Evolutionary conservation across 2,113 vertebrate species (phyloP).

Genomic region (Tringa solitaria): DNA sequence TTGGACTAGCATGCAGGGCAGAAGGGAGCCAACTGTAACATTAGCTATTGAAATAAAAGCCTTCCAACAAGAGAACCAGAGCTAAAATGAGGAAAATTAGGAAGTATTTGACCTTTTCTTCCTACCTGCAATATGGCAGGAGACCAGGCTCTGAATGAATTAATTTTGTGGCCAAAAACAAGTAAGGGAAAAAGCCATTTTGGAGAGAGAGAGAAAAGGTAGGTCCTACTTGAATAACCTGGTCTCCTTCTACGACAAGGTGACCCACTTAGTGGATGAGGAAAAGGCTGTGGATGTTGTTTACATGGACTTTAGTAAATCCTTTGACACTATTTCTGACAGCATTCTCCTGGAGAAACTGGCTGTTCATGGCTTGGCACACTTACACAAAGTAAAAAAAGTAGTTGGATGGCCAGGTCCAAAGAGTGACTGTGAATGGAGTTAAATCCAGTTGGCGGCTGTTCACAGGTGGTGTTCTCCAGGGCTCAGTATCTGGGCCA

Average conservation of each 20-base stretch:
- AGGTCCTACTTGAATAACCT: not conserved
- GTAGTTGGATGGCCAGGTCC: too few relatives aligned
- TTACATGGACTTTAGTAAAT: not conserved
- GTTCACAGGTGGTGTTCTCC: not conserved
- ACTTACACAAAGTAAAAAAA: not conserved
- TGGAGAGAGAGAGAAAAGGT: not conserved
- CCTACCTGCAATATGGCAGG: not conserved
- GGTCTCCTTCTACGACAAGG: not conserved
- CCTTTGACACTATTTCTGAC: not conserved
- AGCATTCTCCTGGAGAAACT: not conserved
- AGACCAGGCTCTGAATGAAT: not conserved
- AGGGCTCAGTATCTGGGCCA: not conserved
- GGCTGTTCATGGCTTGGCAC: not conserved
- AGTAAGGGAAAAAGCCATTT: not conserved
- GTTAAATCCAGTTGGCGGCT: not conserved
- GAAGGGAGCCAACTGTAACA: not conserved
- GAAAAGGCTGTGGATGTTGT: not conserved
- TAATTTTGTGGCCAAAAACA: not conserved
- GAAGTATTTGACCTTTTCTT: not conserved
- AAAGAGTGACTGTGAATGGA: not conserved
- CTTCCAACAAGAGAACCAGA: not conserved
- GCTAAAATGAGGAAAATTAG: not conserved
- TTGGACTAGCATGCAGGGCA: not conserved
- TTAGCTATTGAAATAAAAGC: not conserved
- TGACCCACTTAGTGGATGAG: not conserved